These are phyloP conservation scores for Mormyrops boulengeri DNA, from an alignment of 2,797 vertebrate species.

Conservation along the genomic window DNA sequence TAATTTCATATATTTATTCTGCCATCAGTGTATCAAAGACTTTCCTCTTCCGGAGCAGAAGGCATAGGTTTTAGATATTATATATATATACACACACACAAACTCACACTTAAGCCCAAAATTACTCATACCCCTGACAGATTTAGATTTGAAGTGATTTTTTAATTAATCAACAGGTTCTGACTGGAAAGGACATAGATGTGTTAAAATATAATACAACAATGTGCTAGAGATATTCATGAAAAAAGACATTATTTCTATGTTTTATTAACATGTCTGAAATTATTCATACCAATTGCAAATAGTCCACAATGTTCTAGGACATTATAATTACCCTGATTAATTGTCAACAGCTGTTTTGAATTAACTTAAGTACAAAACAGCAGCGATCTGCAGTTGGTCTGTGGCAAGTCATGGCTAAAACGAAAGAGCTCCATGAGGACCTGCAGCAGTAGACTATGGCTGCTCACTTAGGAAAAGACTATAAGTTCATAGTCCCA, in stretches of 20 bases:
- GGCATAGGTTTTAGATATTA: background rate
- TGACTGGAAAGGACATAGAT: background rate
- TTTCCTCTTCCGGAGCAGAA: background rate
- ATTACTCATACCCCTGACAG: background rate
- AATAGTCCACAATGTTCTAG: background rate
- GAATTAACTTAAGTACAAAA: background rate
- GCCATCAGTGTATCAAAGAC: background rate
- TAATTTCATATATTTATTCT: background rate
- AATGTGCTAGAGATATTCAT: background rate
- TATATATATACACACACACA: background rate
- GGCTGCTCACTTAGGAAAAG: no score
- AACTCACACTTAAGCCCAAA: background rate
- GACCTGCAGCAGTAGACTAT: no score
- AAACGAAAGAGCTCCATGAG: background rate
- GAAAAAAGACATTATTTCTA: background rate
- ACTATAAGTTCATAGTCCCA: background rate
- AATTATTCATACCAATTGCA: background rate
- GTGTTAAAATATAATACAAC: background rate
- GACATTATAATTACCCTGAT: background rate
- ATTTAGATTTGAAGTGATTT: background rate
- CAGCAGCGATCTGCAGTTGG: background rate
- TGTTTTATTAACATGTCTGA: background rate
- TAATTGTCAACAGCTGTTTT: background rate
- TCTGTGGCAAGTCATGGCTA: background rate
- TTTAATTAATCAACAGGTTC: background rate